Conservation (phyloP, 2,888 invertebrate species). For the Fissipunctia ypsillon region DNA sequence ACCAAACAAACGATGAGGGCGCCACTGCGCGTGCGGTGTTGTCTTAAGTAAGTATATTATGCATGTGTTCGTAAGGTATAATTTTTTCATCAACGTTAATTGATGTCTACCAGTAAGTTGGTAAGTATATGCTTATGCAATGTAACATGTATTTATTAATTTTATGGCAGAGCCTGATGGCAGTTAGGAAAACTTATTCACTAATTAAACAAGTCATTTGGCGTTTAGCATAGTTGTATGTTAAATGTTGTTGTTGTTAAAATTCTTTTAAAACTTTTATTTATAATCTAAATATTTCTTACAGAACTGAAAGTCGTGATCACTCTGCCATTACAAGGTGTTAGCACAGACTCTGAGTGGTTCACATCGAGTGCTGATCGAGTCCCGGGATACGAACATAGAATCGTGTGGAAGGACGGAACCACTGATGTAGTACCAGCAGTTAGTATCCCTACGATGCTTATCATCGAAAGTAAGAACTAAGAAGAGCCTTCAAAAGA, state of each 20-base stretch:
- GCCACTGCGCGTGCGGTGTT: no score
- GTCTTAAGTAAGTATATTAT: not conserved
- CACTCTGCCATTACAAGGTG: slow-evolving; percentile 86
- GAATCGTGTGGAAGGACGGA: slow-evolving; percentile 93
- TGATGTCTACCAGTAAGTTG: not conserved
- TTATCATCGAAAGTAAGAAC: not conserved
- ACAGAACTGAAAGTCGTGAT: slow-evolving; percentile 88
- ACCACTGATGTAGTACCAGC: slow-evolving; percentile 73
- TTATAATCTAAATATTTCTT: slow-evolving; percentile 5
- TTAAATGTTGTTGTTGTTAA: no score
- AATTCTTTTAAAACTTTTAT: no score
- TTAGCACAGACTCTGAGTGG: slow-evolving; percentile 94
- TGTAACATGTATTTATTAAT: not conserved
- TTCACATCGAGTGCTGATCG: slow-evolving; percentile 92
- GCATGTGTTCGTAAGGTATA: not conserved
- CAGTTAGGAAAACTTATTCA: not conserved
- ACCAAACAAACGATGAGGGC: no score
- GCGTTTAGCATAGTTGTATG: not conserved
- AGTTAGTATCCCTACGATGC: slow-evolving; percentile 54
- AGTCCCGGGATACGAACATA: slow-evolving; percentile 92
- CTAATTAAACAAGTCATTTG: not conserved
- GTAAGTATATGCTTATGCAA: not conserved
- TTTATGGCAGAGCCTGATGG: not conserved
- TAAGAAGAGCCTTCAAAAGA: not conserved
- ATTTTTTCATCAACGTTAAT: slow-evolving; percentile 17